Evolutionary conservation across 2,113 vertebrate genomes (phyloP).

Genomic region (Orycteropus afer): DNA sequence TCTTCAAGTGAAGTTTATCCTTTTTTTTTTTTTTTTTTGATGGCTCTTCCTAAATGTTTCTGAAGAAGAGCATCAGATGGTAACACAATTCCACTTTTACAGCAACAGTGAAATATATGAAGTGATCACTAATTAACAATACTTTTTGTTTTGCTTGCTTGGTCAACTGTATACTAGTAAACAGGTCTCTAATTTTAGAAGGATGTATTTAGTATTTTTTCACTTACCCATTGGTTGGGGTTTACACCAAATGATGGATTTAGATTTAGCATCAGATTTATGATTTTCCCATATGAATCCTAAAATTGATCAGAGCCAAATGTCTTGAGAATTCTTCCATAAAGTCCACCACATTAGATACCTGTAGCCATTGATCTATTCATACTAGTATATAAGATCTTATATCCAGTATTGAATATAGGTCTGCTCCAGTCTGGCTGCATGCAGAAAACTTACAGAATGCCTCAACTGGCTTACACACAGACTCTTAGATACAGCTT

Average conservation of each 20-base stretch:
- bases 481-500: not conserved
- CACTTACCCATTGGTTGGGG: not conserved
- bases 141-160: no score
- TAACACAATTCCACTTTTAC: not conserved
- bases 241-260: not conserved
- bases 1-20: not conserved
- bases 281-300: not conserved
- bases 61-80: not conserved
- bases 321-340: not conserved
- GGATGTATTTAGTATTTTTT: not conserved
- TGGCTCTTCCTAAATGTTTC: not conserved
- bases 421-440: fast-evolving
- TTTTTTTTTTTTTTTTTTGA: no score
- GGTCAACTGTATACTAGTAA: not conserved
- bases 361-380: not conserved
- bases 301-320: not conserved
- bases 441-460: not conserved
- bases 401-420: not conserved
- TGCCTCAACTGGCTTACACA: not conserved
- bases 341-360: not conserved
- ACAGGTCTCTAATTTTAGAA: not conserved
- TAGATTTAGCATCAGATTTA: not conserved
- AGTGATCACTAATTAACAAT: not conserved
- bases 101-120: not conserved
- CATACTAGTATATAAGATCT: not conserved